These are phyloP conservation scores for Priocnemis perturbator DNA, from an alignment of 2,888 invertebrate species.

Conservation along the genomic window DNA sequence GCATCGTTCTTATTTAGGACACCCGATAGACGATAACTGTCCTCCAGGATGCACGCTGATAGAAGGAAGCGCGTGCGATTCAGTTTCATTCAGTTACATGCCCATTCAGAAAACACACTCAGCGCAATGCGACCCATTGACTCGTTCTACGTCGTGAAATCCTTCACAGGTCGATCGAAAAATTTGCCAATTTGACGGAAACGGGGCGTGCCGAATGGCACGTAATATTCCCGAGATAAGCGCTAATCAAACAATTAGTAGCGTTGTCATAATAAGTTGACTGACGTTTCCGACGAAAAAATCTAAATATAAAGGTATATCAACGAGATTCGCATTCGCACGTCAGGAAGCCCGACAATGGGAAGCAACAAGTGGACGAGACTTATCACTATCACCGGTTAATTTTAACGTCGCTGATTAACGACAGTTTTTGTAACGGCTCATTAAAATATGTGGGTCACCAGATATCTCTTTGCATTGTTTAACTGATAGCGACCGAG, in stretches of 20 bases:
- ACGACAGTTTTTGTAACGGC: conserved; percentile 36
- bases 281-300: neutral
- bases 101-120: conserved; percentile 25
- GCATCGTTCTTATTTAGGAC: conserved; percentile 65
- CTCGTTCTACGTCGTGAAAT: neutral
- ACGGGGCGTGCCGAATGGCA: neutral
- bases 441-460: conserved; percentile 64
- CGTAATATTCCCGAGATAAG: neutral
- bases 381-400: conserved; percentile 45
- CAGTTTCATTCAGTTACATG: conserved; percentile 58
- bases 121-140: conserved; percentile 2
- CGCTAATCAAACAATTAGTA: neutral
- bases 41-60: conserved; percentile 65
- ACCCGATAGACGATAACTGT: conserved; percentile 62
- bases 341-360: neutral
- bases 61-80: conserved; percentile 56
- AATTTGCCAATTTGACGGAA: conserved; percentile 6
- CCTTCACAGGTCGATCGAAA: neutral
- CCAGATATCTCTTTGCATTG: conserved; percentile 37
- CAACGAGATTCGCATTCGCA: neutral
- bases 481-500: neutral
- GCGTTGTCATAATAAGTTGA: neutral
- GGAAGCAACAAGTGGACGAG: conserved; percentile 18
- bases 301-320: conserved; percentile 2
- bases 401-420: conserved; percentile 52